Evolutionary conservation across 2,113 vertebrate species (phyloP), one percentile per base, ranked within the genome.

Genomic region (Pituophis catenifer): DNA sequence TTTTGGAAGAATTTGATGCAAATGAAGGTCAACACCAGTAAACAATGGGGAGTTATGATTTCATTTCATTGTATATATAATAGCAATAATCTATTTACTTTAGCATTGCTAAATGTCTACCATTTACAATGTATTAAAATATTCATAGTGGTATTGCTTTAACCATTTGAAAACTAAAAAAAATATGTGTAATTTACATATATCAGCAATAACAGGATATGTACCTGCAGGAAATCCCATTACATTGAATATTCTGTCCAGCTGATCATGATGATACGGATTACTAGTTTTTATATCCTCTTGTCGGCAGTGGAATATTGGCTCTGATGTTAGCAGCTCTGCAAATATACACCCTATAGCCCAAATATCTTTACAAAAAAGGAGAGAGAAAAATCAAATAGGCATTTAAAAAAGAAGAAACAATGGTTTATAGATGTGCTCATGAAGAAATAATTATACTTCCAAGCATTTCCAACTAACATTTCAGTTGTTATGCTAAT

Each of bases 211-310:
- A 94, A 94, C 50, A 97, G 89, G 96, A 94, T 87, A 96, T 96
- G 95, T 98, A 99, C 99, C 99, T 98, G 99, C 99, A 97, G 99
- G 99, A 97, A 99, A 99, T 97, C 99, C 99, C 99, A 99, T 99
- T 97, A 99, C 99, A 94, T 99, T 99, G 98, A 99, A 99, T 98
- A 99, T 99, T 97, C 99, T 99, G 98, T 99, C 99, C 98, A 99
- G 98, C 98, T 99, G 99, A 98, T 99, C 99, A 90, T 99, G 99
- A 97, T 99, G 99, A 98, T 99, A 99, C 58, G 99, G 99, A 95
- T 99, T 99, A 98, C 99, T 99, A 98, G 99, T 99, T 98, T 99
- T 99, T 97, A 99, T 99, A 97, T 99, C 99, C 97, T 99, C 99
- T 98, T 99, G 99, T 97, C 99, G 99, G 98, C 99, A 99, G 98